A percentile compares a stretch with the other conserved stretches of the same genome.
Evolutionary conservation across 2,113 vertebrate genomes (phyloP).

Genomic region (Rhabdomys dilectus): DNA sequence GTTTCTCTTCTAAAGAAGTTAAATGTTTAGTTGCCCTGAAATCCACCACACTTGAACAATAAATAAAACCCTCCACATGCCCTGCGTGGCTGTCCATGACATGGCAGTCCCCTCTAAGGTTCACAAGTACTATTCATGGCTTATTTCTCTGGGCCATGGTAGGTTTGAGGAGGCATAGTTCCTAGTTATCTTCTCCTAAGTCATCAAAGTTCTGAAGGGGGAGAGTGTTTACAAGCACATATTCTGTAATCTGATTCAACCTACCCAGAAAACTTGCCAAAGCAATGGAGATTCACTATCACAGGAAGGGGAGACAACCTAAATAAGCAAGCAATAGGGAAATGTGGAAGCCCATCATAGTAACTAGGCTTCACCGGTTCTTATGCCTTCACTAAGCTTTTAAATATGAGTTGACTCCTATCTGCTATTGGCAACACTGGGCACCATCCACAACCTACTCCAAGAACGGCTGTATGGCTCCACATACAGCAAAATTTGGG

Average conservation of each 20-base stretch:
- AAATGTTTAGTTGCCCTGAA: neutral
- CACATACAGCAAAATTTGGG: neutral
- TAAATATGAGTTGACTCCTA: neutral
- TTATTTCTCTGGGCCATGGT: neutral
- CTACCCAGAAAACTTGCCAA: neutral
- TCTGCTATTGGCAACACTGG: neutral
- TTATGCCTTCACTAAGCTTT: neutral
- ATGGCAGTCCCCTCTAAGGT: neutral
- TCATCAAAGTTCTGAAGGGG: neutral
- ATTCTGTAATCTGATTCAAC: neutral
- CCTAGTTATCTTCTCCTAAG: neutral
- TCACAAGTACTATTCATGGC: neutral
- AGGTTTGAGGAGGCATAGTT: neutral
- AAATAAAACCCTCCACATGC: neutral
- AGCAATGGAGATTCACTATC: neutral
- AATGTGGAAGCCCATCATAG: neutral
- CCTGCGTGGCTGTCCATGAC: neutral
- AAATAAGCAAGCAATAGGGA: neutral
- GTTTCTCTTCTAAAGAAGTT: slow-evolving; percentile 20
- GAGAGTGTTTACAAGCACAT: neutral
- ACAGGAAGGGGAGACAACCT: neutral
- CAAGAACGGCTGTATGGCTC: too few species aligned
- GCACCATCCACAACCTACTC: neutral
- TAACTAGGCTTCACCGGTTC: neutral
- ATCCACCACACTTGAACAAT: neutral